Conservation (phyloP, 1,140 invertebrate species). For the Delia radicum region DNA sequence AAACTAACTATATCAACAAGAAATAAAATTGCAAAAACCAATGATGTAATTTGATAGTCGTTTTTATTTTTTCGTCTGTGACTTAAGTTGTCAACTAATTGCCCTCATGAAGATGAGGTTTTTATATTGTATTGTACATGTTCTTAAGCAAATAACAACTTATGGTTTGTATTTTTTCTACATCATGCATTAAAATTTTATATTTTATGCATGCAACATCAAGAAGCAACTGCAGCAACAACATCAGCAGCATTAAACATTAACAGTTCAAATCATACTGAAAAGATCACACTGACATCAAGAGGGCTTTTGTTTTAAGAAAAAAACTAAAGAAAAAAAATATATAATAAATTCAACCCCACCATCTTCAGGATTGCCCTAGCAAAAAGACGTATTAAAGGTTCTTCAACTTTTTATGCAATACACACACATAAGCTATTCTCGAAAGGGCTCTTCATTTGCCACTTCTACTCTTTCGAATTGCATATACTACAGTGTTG, state of each 20-base stretch:
- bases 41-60: conserved; percentile 20
- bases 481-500: neutral
- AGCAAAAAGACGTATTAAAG: conserved; percentile 10
- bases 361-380: conserved; percentile 22
- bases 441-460: conserved; percentile 7
- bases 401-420: conserved; percentile 22
- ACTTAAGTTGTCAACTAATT: conserved; percentile 23
- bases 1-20: neutral
- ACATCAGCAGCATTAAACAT: neutral
- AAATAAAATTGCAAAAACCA: neutral
- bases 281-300: conserved; percentile 16
- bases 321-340: neutral
- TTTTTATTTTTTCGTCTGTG: neutral
- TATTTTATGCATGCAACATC: conserved; percentile 23
- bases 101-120: conserved; percentile 19
- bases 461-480: neutral
- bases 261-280: conserved; percentile 22
- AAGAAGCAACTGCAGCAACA: neutral
- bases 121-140: conserved; percentile 1
- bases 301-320: neutral
- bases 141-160: conserved; percentile 7
- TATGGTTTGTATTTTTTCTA: conserved; percentile 5
- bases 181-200: conserved; percentile 21
- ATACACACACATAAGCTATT: neutral
- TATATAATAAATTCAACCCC: conserved; percentile 17